Base-by-base conservation (phyloP, 2,888 invertebrate genomes). In the Nipponacmea schrenckii region DNA sequence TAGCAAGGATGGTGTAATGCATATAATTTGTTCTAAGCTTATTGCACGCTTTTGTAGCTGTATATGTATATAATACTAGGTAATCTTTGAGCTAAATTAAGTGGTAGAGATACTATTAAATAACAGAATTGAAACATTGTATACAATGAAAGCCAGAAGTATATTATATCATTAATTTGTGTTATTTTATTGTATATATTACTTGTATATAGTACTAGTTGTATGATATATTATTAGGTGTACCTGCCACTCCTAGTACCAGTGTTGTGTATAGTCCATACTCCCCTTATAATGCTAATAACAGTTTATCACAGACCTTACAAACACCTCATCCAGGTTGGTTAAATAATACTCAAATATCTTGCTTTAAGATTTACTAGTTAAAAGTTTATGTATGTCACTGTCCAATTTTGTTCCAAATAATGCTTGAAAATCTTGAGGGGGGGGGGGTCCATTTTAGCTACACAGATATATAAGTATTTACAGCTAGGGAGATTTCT, bases 261-360 rank as follows among this genome's bases (percentile, higher is more conserved):
- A 79, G 77, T 24, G 70, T 79, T 17, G 69, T 79, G 73, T 79
- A 74, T 73, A 75, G 76, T 62, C 79, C 79, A 45, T 73, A 72
- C 1, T 46, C 69, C 8, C 67, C 69, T 66, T 50, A 56, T 56
- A 24, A 24, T 56, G 8, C 56, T 24, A 56, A 56, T 56, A 20
- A 20, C 20, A 56, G 56, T 17, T 39, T 62, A 10, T 62, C 56
- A 20, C 31, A 68, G 50, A 44, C 27, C n/a, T 8, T 44, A 26
- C 26, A 67, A 20, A 45, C 50, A 31, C 20, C 44, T 20, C 56
- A 56, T 8, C 39, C 65, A 65, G 65, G 65, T 65, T 24, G 45
- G 65, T 39, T 45, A 17, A n/a, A 31, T 26, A 24, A 24, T 20
- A 62, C 24, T 20, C 14, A 26, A 62, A 14, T 14, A 17, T 12